Base-by-base conservation (phyloP, 1,140 invertebrate genomes). In the Aphelinus atriplicis region DNA sequence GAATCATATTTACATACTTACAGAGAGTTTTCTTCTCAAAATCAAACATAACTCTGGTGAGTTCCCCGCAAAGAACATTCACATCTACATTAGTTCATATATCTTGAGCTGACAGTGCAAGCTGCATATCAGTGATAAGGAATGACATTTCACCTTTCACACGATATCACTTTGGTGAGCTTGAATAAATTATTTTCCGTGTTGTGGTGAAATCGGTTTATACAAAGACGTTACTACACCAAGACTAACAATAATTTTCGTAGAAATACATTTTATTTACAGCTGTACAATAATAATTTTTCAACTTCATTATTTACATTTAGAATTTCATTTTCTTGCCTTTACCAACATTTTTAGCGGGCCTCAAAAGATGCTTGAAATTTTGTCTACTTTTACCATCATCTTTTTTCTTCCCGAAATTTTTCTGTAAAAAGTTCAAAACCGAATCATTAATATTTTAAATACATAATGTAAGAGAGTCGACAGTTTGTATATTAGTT, bases 341-440 rank as follows among this genome's bases (percentile, higher is more conserved):
- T 42, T 78, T 87, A 3, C 80, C 79, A 50, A 88, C 80, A 77
- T 84, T 86, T 76, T 87, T 87, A 42, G 93, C 93, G 74, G 93
- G 92, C 82, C 95, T 86, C 26, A 94, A 88, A 45, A 95, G 82
- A 81, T 92, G 90, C 80, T 91, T 93, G 10, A 94, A 89, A 80
- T 95, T 94, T 80, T 92, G 90, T 78, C 91, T 90, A 82, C 95
- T 81, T 91, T 91, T 56, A 86, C 84, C 73, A 84, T 80, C 48
- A 62, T 6, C 10, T 61, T 50, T 51, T 71, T 77, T 79, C 51
- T 73, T 76, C 3, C 43, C 55, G 51, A 67, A 72, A 51, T 68
- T 76, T 67, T 66, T 79, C 82, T 83, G 53, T 1, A 77, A 65
- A 72, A 64, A 26, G 26, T 26, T 26, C 26, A 26, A 26, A 26